Evolutionary conservation across 2,797 vertebrate genomes (phyloP).

Genomic region (Falco rusticolus): DNA sequence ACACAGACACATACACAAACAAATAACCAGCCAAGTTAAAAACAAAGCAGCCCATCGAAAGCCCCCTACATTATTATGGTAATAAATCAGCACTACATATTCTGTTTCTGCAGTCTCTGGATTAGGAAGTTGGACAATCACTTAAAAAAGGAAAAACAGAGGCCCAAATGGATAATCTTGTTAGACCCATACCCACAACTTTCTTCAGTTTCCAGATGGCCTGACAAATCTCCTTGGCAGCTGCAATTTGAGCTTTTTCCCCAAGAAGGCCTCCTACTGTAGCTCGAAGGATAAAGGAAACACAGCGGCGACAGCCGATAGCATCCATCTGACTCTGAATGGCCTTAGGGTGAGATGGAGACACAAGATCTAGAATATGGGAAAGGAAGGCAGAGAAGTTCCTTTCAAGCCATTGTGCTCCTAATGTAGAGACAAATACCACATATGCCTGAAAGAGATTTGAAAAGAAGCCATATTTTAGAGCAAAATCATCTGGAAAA

Average conservation of each 20-base stretch:
- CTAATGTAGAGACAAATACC: conserved; percentile 87
- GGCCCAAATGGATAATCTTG: conserved; percentile 33
- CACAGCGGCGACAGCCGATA: conserved; percentile 80
- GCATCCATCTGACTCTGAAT: conserved; percentile 82
- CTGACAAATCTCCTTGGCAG: conserved; percentile 87
- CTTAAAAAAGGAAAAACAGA: conserved; percentile 29
- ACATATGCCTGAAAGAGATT: conserved; percentile 86
- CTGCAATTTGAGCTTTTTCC: conserved; percentile 91
- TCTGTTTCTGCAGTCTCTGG: background rate
- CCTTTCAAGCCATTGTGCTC: conserved; percentile 87
- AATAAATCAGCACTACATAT: background rate
- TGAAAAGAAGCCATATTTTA: conserved; percentile 31
- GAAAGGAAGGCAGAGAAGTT: conserved; percentile 85
- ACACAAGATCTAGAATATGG: conserved; percentile 86
- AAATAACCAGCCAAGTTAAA: background rate
- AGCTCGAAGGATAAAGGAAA: conserved; percentile 90
- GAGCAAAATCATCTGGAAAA: background rate
- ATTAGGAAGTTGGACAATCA: conserved; percentile 35
- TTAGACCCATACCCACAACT: conserved; percentile 83
- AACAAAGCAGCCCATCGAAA: background rate
- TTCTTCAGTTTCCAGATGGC: conserved; percentile 84
- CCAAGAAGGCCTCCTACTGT: conserved; percentile 88
- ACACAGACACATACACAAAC: background rate
- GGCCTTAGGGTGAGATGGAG: conserved; percentile 83
- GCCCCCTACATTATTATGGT: conserved; percentile 12